Conservation (phyloP, 2,113 vertebrate species). For the Mixornis gularis region DNA sequence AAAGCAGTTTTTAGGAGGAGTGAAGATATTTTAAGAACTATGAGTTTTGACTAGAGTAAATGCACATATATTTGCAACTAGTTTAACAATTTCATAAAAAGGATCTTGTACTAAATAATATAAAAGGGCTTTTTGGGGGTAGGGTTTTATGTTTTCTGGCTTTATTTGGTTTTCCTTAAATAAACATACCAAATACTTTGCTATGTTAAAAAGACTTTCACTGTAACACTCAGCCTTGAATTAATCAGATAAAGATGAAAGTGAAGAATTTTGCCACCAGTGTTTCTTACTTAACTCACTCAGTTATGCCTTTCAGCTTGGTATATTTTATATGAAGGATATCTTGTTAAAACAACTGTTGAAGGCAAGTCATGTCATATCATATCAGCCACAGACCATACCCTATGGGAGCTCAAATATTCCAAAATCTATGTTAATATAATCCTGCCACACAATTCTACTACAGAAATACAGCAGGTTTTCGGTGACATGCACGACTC, state of each 20-base stretch:
- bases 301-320: constrained; percentile 72
- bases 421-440: constrained; percentile 69
- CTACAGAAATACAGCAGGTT: constrained; percentile 42
- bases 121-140: not conserved
- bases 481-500: constrained; percentile 53
- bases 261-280: constrained; percentile 72
- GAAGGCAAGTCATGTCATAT: constrained; percentile 70
- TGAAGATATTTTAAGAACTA: constrained; percentile 39
- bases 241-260: constrained; percentile 80
- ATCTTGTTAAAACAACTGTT: constrained; percentile 78
- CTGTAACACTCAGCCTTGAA: constrained; percentile 62
- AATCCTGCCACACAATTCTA: constrained; percentile 61
- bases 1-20: constrained; percentile 47
- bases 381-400: constrained; percentile 66
- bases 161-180: constrained; percentile 20
- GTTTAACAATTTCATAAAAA: constrained; percentile 11
- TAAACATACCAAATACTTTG: constrained; percentile 39
- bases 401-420: constrained; percentile 67
- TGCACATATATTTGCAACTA: not conserved
- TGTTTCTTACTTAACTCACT: constrained; percentile 67
- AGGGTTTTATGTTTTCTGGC: not conserved
- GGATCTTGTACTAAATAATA: not conserved
- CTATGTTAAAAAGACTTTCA: constrained; percentile 60
- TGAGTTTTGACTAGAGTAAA: not conserved
- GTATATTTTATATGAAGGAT: constrained; percentile 64